Evolutionary conservation across 2,888 invertebrate species (phyloP).

Genomic region (Platynereis dumerilii): DNA sequence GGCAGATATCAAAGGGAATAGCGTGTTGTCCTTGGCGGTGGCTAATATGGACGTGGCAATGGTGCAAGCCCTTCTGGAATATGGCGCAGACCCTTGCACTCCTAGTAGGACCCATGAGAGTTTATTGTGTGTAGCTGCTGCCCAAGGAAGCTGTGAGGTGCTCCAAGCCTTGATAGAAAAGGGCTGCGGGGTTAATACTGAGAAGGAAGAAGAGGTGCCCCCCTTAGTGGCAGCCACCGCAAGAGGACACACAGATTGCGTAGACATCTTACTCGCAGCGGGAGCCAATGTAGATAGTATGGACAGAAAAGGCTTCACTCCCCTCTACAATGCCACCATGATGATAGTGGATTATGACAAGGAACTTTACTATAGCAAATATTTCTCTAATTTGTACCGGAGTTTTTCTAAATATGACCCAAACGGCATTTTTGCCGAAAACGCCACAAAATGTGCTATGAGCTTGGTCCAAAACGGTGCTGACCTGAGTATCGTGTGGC

Average conservation of each 20-base stretch:
- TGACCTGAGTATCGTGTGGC: constrained; percentile 31
- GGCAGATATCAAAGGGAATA: constrained; percentile 25
- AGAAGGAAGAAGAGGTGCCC: constrained; percentile 29
- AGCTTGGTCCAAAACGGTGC: constrained; percentile 34
- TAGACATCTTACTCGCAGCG: constrained; percentile 29
- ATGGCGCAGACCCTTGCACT: constrained; percentile 20
- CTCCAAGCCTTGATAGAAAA: constrained; percentile 26
- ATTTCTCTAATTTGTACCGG: constrained; percentile 39
- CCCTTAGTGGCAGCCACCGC: constrained; percentile 30
- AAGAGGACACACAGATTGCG: constrained; percentile 26
- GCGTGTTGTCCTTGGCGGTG: constrained; percentile 33
- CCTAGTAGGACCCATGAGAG: constrained; percentile 14
- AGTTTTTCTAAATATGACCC: constrained; percentile 33
- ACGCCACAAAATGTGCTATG: constrained; percentile 35
- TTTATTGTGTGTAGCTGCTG: constrained; percentile 28
- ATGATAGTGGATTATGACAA: constrained; percentile 27
- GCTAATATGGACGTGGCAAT: constrained; percentile 25
- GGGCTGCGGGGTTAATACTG: constrained; percentile 27
- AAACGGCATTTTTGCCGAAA: constrained; percentile 25
- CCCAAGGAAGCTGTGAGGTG: constrained; percentile 18
- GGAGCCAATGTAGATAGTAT: constrained; percentile 25
- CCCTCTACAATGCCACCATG: constrained; percentile 31
- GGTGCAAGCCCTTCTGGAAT: constrained; percentile 21
- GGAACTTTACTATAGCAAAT: constrained; percentile 29
- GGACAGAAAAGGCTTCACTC: constrained; percentile 28